Base-by-base conservation (phyloP, 2,113 vertebrate species). In the Anguilla rostrata region DNA sequence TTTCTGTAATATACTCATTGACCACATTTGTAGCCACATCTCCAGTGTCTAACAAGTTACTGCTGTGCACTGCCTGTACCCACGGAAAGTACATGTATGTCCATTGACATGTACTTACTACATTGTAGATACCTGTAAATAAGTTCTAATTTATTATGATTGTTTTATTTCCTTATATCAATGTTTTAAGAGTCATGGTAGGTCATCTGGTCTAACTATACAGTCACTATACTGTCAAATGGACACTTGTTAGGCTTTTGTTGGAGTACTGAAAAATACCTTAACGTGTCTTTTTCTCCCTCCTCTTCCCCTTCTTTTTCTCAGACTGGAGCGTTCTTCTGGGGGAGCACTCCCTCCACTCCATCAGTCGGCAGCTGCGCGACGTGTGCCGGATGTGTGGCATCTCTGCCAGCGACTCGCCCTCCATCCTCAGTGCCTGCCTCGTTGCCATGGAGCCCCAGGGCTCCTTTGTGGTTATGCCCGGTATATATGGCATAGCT, bases 391-490 rank as follows among this genome's bases (percentile, higher is more conserved):
- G 97, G 75, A 96, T 99, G 96, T 99, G 98, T 81, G 98, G 98
- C 18, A 97, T 99, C 92, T 99, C 98, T 0, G 92, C 98, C 0
- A 95, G 96, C 0, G 98, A 99, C 93, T 98, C 98, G 40, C 98
- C 98, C 79, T 95, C 96, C 79, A 97, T 99, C 93, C 97, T 99
- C 90, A 99, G 98, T 92, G 98, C 98, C 96, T 99, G 98, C 90
- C 95, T 99, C 91, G 98, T 99, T 57, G 98, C 98, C 93, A 97
- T 99, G 97, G 98, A 99, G 94, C 98, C 98, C 6, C 98, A 99
- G 91, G 98, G 98, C 71, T 99, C 98, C 22, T 97, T 99, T 0
- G 98, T 98, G 83, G 96, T 99, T 88, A 99, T 99, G 98, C 98
- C 98, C 94, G 98, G 98, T 99, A 84, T 11, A 56, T 22, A 71